phyloP scores from a whole-genome alignment of 2,113 vertebrate species.

The Nyctibius bracteatus region DNA sequence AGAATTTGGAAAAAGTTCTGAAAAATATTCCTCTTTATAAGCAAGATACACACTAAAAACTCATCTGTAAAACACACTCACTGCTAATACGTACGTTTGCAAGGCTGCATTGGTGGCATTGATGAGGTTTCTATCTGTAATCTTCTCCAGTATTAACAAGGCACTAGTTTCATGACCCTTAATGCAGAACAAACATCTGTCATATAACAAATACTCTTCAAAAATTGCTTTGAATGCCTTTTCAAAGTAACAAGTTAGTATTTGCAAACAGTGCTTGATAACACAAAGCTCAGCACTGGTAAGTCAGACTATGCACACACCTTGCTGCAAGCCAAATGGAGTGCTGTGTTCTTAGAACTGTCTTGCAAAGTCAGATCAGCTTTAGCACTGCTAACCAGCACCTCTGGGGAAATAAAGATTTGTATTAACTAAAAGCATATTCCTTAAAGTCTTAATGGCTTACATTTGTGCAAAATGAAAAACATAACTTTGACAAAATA shows the following conservation, averaged over 20 bases:
- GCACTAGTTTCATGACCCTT: constrained; percentile 99
- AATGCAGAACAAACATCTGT: constrained; percentile 53
- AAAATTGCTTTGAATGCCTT: not conserved
- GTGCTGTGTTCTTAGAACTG: constrained; percentile 92
- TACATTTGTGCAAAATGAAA: constrained; percentile 3
- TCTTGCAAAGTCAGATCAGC: constrained; percentile 97
- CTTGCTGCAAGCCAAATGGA: constrained; percentile 98
- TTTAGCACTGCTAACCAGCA: constrained; percentile 97
- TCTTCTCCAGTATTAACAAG: constrained; percentile 99
- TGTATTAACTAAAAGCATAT: constrained; percentile 36
- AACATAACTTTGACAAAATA: not conserved
- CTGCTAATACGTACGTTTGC: constrained; percentile 87
- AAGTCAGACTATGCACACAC: constrained; percentile 64
- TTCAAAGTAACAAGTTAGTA: not conserved
- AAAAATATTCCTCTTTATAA: not conserved
- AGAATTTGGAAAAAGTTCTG: not conserved
- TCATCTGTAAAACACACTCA: not conserved
- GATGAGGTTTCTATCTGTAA: constrained; percentile 96
- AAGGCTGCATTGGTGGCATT: constrained; percentile 96
- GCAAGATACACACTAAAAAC: not conserved
- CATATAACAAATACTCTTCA: not conserved
- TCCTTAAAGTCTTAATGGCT: constrained; percentile 1
- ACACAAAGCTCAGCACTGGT: not conserved
- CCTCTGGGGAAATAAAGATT: constrained; percentile 78
- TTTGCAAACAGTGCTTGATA: not conserved